Evolutionary conservation across 2,113 vertebrate species (phyloP), one percentile per base, ranked within the genome.

Genomic region (Notothenia coriiceps): DNA sequence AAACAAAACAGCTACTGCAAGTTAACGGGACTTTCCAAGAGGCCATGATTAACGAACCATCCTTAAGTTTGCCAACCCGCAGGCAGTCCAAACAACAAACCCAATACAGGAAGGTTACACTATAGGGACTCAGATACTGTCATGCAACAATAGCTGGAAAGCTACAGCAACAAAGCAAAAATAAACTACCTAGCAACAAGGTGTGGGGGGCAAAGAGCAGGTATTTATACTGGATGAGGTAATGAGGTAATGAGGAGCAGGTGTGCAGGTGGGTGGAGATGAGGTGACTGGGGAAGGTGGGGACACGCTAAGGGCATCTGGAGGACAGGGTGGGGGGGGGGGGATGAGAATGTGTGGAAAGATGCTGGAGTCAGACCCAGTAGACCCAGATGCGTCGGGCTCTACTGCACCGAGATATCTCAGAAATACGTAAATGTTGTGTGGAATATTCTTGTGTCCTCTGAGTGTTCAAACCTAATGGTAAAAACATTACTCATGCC

Each of bases 281-380:
- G 22, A 44, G 20, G 46, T 43, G 29, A 14, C 29, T 14, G 46
- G 63, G 64, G 25, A n/a, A 60, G 18, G 57, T 50, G 18, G 54
- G 46, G 59, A 59, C 63, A 67, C 13, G 40, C 73, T 22, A 54
- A 76, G 63, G 63, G 64, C 44, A 57, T 29, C 44, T 76, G 25
- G 62, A 67, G 63, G 73, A 57, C 62, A 12, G 44, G 44, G 25
- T 60, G 35, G 35, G 35, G 35, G 35, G 50, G 4, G 57, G 14
- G 57, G 25, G 12, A 8, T 22, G n/a, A 63, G 60, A 13, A 54
- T 15, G n/a, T 71, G 40, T 57, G 68, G 55, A 59, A 47, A 29
- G 54, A 70, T 33, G 43, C 43, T n/a, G 52, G 13, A 25, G 52
- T 35, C 49, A 25, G 49, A 51, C 40, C 2, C 5, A 12, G 57